phyloP scores from a whole-genome alignment of 2,797 vertebrate genomes.

The Sebastes taczanowskii region DNA sequence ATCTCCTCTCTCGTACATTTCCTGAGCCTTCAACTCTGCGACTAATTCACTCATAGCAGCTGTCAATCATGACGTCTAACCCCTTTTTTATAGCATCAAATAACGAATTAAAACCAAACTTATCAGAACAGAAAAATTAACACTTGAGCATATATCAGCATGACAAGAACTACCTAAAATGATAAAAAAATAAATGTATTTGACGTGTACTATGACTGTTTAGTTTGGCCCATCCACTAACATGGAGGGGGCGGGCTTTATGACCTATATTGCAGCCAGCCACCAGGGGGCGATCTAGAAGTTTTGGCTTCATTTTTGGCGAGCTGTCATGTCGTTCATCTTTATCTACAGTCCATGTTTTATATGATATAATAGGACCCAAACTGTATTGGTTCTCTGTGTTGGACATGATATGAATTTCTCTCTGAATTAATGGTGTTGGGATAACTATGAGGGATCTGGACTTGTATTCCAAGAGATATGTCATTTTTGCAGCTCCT shows the following conservation, averaged over 20 bases:
- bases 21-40: no score
- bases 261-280: not conserved
- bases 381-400: not conserved
- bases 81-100: no score
- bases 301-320: not conserved
- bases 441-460: not conserved
- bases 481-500: not conserved
- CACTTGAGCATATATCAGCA: no score
- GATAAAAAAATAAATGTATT: not conserved
- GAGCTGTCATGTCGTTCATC: not conserved
- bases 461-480: not conserved
- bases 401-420: not conserved
- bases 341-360: not conserved
- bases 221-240: not conserved
- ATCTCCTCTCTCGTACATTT: no score
- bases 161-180: no score
- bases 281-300: not conserved
- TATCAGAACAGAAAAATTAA: not conserved
- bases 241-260: not conserved
- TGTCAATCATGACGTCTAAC: no score
- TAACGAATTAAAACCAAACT: not conserved
- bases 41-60: no score
- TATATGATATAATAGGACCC: not conserved
- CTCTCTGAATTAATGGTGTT: not conserved
- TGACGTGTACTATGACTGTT: not conserved